Conservation (phyloP, 2,888 invertebrate species). For the Dasypogon diadema region DNA sequence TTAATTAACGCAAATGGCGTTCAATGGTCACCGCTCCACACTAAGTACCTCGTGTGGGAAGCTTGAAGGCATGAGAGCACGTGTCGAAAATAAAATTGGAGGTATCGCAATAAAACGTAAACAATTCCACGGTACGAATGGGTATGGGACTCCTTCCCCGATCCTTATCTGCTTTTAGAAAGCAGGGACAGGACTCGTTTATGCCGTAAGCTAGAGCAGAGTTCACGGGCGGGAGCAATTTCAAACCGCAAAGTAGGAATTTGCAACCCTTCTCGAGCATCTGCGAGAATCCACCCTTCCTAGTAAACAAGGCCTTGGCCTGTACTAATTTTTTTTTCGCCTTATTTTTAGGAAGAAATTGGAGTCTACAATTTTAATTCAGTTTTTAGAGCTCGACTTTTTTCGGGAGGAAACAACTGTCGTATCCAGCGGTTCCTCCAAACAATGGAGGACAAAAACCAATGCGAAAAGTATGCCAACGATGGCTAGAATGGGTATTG, state of each 20-base stretch:
- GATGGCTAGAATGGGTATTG: not conserved
- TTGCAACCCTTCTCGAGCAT: not conserved
- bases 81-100: constrained; percentile 27
- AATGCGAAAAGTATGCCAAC: constrained; percentile 12
- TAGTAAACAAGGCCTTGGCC: not conserved
- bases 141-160: not conserved
- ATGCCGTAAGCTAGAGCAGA: too few relatives aligned
- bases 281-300: not conserved
- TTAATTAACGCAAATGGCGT: constrained; percentile 44
- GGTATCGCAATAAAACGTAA: constrained; percentile 39
- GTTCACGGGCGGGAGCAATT: not conserved
- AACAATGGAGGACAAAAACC: constrained; percentile 7
- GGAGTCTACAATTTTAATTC: constrained; percentile 10
- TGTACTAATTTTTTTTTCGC: constrained; percentile 18
- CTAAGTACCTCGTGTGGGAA: not conserved
- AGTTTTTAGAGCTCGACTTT: not conserved
- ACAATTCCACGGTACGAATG: not conserved
- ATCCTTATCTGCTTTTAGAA: not conserved
- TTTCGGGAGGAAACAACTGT: constrained; percentile 11
- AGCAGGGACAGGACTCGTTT: too few relatives aligned
- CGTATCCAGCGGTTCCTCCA: not conserved
- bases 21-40: constrained; percentile 3
- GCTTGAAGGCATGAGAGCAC: not conserved
- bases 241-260: not conserved
- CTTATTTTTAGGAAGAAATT: constrained; percentile 8